Evolutionary conservation across 2,113 vertebrate genomes (phyloP).

Genomic region (Chauna torquata): DNA sequence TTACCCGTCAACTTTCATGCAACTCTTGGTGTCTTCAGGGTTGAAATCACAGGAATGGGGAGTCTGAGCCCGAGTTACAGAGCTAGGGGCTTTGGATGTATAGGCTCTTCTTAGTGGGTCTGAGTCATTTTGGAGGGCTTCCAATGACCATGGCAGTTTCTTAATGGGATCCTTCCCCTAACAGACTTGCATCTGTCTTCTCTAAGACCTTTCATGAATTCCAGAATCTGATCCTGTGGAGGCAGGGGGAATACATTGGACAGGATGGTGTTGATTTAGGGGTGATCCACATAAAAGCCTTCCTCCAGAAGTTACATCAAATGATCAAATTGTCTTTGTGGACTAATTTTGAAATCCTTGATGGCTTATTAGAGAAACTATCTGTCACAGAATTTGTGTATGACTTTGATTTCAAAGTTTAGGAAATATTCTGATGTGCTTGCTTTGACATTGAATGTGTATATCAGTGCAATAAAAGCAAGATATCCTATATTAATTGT

Average conservation of each 20-base stretch:
- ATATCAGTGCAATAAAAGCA: not conserved
- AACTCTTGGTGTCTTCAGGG: not conserved
- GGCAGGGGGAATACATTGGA: not conserved
- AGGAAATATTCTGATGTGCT: not conserved
- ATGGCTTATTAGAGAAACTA: not conserved
- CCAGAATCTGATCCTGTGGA: not conserved
- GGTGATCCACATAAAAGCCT: not conserved
- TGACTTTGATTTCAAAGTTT: not conserved
- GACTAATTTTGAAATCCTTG: not conserved
- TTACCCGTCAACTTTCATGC: not conserved
- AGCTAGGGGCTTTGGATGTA: not conserved
- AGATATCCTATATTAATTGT: accelerated
- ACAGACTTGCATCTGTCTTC: not conserved
- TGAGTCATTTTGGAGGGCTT: not conserved
- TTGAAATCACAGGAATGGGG: not conserved
- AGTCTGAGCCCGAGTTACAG: not conserved
- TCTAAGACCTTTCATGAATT: not conserved
- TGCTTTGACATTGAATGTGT: not conserved
- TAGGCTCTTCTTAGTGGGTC: not conserved
- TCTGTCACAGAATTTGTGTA: not conserved
- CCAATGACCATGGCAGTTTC: not conserved
- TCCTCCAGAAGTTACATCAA: not conserved
- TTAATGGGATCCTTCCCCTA: not conserved
- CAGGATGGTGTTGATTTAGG: not conserved
- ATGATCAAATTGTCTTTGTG: not conserved